A percentile compares a stretch with the other conserved stretches of the same genome.
These are phyloP conservation scores for Antedon mediterranea DNA, from an alignment of 53 echinoderm and acorn worm genomes.

Conservation along the genomic window DNA sequence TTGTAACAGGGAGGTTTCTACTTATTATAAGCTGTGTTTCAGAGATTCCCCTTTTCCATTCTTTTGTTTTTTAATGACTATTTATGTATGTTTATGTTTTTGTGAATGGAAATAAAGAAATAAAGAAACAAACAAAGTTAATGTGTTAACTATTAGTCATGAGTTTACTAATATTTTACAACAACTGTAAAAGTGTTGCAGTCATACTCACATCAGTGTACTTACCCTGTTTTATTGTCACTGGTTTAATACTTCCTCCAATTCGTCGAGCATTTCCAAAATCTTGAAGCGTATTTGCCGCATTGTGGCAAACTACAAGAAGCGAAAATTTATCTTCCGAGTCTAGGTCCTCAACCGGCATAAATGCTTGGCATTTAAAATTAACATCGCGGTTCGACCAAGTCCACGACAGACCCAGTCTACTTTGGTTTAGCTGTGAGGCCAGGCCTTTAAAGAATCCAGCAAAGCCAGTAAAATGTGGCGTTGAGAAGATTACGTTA, in stretches of 20 bases:
- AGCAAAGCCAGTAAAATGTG: slow-evolving; percentile 80
- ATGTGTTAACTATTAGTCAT: too few relatives aligned
- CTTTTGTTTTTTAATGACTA: too few relatives aligned
- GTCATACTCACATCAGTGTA: too few relatives aligned
- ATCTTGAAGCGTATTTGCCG: slow-evolving; percentile 68
- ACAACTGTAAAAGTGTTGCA: too few relatives aligned
- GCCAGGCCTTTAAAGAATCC: slow-evolving; percentile 49
- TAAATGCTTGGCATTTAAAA: slow-evolving; percentile 97
- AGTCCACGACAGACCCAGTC: slow-evolving; percentile 5
- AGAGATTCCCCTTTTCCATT: too few relatives aligned
- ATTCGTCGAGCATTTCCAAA: slow-evolving; percentile 85
- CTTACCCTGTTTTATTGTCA: slow-evolving; percentile 68
- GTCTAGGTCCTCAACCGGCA: slow-evolving; percentile 63
- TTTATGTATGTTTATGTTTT: too few relatives aligned
- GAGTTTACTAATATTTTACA: too few relatives aligned
- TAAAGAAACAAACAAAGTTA: too few relatives aligned
- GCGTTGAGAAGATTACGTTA: slow-evolving; percentile 46
- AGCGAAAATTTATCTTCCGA: slow-evolving; percentile 76
- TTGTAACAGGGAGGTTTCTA: too few relatives aligned
- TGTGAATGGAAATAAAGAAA: too few relatives aligned
- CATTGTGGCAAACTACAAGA: slow-evolving; percentile 80
- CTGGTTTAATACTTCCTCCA: slow-evolving; percentile 91
- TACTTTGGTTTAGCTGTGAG: background rate
- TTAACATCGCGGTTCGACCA: slow-evolving; percentile 64
- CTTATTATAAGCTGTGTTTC: too few relatives aligned